Conservation (phyloP, 2,797 vertebrate genomes). For the Sternotherus odoratus region DNA sequence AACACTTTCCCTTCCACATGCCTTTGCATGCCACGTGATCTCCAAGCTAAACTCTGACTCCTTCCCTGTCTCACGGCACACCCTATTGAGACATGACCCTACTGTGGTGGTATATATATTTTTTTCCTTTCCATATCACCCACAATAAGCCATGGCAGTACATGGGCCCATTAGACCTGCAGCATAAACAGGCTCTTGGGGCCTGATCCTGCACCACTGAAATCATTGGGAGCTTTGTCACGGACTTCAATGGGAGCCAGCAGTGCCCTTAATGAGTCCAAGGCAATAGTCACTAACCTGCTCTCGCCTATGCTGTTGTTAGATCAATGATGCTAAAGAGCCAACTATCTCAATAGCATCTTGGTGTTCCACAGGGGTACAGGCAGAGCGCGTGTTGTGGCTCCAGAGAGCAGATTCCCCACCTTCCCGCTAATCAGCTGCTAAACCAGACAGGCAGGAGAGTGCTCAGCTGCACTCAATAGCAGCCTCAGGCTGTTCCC, state of each 20-base stretch:
- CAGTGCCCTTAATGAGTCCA: background rate
- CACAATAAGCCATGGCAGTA: background rate
- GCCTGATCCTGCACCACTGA: background rate
- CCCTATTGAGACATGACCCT: background rate
- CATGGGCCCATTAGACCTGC: background rate
- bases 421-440: too few relatives aligned
- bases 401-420: background rate
- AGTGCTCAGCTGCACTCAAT: background rate
- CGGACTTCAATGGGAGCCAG: background rate
- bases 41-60: background rate
- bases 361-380: background rate
- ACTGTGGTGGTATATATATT: background rate
- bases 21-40: background rate
- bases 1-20: background rate
- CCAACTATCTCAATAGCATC: background rate
- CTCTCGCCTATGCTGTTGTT: background rate
- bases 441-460: background rate
- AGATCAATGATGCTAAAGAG: conserved; percentile 4
- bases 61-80: background rate
- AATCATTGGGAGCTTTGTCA: background rate
- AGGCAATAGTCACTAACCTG: background rate
- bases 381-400: background rate
- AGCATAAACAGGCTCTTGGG: background rate
- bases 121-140: background rate
- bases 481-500: background rate